A percentile compares a stretch with the other conserved stretches of the same genome.
Conservation (phyloP, 2,888 invertebrate species). For the Cephonodes hylas region DNA sequence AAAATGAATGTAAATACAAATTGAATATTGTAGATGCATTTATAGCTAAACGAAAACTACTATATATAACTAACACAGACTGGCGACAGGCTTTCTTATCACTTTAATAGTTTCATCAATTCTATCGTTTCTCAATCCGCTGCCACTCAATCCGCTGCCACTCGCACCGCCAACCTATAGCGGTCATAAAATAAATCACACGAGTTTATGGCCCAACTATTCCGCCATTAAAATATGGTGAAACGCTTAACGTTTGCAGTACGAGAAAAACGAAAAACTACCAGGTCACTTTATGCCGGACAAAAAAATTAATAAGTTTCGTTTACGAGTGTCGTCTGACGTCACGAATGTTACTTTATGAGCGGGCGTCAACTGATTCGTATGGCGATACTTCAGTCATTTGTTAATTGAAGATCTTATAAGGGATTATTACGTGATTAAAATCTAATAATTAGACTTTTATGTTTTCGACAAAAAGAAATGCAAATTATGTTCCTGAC, state of each 20-base stretch:
- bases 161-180: conserved; percentile 38
- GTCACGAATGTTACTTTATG: neutral
- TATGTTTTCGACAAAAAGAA: too few relatives aligned
- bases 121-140: conserved; percentile 27
- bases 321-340: neutral
- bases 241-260: conserved; percentile 59
- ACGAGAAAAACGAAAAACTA: conserved; percentile 41
- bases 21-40: too few relatives aligned
- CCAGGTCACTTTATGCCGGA: neutral
- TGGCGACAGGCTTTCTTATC: neutral
- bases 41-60: too few relatives aligned
- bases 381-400: neutral
- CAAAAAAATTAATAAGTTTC: conserved; percentile 1
- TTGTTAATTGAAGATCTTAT: neutral
- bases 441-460: too few relatives aligned
- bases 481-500: too few relatives aligned
- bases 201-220: conserved; percentile 73
- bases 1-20: too few relatives aligned
- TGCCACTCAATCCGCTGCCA: conserved; percentile 34
- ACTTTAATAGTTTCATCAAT: neutral
- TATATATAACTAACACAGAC: neutral
- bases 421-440: neutral
- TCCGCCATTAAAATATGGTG: conserved; percentile 74
- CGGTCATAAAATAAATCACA: conserved; percentile 76
- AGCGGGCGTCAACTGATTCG: neutral